Conservation (phyloP, 2,113 vertebrate species). For the Microtus ochrogaster region DNA sequence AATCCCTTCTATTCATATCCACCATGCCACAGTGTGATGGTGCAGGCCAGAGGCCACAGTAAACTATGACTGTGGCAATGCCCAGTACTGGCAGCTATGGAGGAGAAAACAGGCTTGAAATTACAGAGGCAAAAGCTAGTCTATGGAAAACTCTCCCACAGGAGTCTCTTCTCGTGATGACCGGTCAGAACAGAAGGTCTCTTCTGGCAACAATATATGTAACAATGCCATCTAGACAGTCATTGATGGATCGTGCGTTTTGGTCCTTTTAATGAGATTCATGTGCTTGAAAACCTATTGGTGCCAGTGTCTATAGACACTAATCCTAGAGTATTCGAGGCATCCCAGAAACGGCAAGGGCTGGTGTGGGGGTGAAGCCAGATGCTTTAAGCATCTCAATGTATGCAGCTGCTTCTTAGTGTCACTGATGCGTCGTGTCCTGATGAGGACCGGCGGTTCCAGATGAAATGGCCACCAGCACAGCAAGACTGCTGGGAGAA, state of each 20-base stretch:
- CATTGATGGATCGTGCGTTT: background rate
- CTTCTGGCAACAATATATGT: background rate
- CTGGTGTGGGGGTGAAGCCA: background rate
- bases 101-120: background rate
- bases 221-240: background rate
- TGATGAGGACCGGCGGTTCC: background rate
- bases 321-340: background rate
- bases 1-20: background rate
- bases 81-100: background rate
- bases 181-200: background rate
- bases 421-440: background rate
- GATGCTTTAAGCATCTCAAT: background rate
- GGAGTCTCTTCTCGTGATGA: background rate
- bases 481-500: background rate
- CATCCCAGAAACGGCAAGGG: too few relatives aligned
- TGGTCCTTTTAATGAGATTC: background rate
- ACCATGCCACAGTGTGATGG: background rate
- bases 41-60: background rate
- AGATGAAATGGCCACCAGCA: conserved; percentile 3
- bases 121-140: background rate
- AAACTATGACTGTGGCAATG: background rate
- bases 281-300: background rate
- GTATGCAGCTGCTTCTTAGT: background rate
- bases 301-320: background rate
- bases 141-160: background rate